Conservation (phyloP, 2,797 vertebrate genomes). For the Caiman crocodilus region DNA sequence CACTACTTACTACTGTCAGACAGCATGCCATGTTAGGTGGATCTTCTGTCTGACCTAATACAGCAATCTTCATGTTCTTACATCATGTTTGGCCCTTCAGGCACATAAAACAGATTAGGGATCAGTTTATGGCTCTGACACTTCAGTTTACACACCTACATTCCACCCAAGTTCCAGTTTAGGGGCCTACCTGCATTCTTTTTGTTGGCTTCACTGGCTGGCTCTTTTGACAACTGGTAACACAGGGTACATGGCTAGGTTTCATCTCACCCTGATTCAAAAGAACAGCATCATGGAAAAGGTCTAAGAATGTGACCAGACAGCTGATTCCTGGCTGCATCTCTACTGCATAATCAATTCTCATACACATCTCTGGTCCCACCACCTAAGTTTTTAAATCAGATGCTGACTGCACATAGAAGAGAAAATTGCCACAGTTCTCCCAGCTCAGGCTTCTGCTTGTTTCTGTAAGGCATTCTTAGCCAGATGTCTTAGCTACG, state of each 20-base stretch:
- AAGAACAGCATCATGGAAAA: background rate
- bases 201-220: fast-evolving
- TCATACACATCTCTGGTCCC: fast-evolving
- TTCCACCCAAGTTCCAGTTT: background rate
- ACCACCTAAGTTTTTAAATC: background rate
- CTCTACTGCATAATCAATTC: background rate
- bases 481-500: background rate
- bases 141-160: background rate
- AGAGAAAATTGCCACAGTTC: background rate
- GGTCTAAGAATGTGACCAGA: fast-evolving
- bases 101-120: no score
- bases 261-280: no score
- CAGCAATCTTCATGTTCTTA: no score
- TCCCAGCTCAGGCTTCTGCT: background rate
- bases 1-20: no score
- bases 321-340: background rate
- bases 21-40: no score
- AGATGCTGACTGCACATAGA: background rate
- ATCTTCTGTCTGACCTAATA: no score
- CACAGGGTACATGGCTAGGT: background rate
- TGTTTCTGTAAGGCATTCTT: background rate
- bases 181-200: background rate
- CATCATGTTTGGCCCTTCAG: no score
- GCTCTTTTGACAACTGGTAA: background rate
- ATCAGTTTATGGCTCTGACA: no score